Conservation (phyloP, 2,888 invertebrate species). For the Hypsopygia costalis region DNA sequence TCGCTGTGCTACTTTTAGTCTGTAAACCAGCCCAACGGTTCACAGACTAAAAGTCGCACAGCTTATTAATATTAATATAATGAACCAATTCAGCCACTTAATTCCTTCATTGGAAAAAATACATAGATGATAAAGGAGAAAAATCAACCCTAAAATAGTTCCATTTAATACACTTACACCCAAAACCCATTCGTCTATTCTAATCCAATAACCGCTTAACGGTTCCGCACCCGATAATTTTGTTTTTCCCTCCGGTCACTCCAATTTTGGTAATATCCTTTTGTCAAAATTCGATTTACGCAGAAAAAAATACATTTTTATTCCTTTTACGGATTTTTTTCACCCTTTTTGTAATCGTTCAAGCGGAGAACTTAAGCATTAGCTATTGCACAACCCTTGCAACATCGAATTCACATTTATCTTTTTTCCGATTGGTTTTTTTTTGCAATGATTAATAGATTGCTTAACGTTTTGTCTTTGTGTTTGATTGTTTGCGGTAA, state of each 20-base stretch:
- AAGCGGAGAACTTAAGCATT: constrained; percentile 52
- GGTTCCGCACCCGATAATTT: constrained; percentile 60
- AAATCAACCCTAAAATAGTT: constrained; percentile 3
- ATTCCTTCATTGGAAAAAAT: too few relatives aligned
- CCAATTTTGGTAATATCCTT: constrained; percentile 64
- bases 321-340: constrained; percentile 18
- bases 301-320: constrained; percentile 49
- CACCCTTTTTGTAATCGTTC: constrained; percentile 46
- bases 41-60: too few relatives aligned
- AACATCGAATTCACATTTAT: constrained; percentile 45
- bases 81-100: too few relatives aligned
- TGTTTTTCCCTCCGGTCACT: constrained; percentile 64
- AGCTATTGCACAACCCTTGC: constrained; percentile 27
- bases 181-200: constrained; percentile 40
- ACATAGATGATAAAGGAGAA: too few relatives aligned
- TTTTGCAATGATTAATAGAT: constrained; percentile 52
- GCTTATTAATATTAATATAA: too few relatives aligned
- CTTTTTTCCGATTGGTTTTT: constrained; percentile 37
- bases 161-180: constrained; percentile 33
- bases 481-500: constrained; percentile 57
- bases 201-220: constrained; percentile 62
- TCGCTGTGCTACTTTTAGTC: too few relatives aligned
- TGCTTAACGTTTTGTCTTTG: constrained; percentile 24
- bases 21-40: too few relatives aligned
- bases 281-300: constrained; percentile 68